Percentiles rank a stretch among this genome's conserved stretches.
Evolutionary conservation across 1,140 invertebrate genomes (phyloP).

Genomic region (Musca domestica): DNA sequence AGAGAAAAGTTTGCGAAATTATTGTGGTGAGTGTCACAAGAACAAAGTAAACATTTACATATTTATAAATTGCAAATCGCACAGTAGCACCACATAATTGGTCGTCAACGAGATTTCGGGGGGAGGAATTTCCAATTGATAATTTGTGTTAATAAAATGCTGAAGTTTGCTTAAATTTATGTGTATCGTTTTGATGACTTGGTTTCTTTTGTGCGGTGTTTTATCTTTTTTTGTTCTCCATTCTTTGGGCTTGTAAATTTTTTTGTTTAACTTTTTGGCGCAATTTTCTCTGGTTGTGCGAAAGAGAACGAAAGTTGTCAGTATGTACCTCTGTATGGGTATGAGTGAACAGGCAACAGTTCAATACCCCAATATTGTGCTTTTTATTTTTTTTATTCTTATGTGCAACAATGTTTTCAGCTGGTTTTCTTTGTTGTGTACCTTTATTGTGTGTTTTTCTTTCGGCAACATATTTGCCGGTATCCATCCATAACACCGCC

Average conservation of each 20-base stretch:
- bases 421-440: conserved; percentile 10
- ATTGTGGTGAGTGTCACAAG: too few species aligned
- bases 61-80: too few species aligned
- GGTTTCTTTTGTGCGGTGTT: too few species aligned
- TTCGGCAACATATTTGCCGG: not conserved
- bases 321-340: not conserved
- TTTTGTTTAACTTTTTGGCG: conserved; percentile 24
- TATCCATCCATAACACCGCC: too few species aligned
- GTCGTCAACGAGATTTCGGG: too few species aligned
- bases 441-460: not conserved
- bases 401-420: conserved; percentile 16
- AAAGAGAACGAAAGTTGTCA: not conserved
- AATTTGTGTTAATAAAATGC: too few species aligned
- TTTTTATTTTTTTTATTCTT: conserved; percentile 1
- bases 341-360: not conserved
- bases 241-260: not conserved
- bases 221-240: not conserved
- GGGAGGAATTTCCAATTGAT: too few species aligned
- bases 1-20: too few species aligned
- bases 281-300: conserved; percentile 12
- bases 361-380: not conserved
- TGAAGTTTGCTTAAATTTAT: too few species aligned
- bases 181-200: too few species aligned
- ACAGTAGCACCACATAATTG: too few species aligned
- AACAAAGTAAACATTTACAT: too few species aligned